Base-by-base conservation (phyloP, 2,888 invertebrate species). In the Dendrolimus pini region DNA sequence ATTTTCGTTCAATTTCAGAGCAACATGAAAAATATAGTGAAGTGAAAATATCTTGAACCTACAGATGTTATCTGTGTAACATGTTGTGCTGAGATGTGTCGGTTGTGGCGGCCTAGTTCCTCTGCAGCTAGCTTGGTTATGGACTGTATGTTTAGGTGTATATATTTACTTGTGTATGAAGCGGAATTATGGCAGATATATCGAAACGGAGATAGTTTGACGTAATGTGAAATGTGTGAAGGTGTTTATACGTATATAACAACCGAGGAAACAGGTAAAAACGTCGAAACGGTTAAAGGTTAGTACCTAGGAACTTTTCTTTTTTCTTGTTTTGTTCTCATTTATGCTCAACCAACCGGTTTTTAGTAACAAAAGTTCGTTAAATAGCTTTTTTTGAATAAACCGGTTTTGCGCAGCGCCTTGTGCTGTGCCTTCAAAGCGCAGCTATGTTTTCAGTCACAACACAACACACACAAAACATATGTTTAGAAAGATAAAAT, bases 81-180 rank as follows among this genome's bases (percentile, higher is more conserved):
- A 56, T 59, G 53, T 12, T 7, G 42, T 58, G 41, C 55, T 3
- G 30, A 30, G 53, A 61, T 52, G 62, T 58, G 65, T 56, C 57
- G 54, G 58, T 18, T 55, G 56, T 54, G 58, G 55, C 66, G 61
- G 59, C 64, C 66, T 61, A 62, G 60, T 61, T 68, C 59, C 60
- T 52, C 58, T 2, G 47, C 47, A 12, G 12, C 47, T 47, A 47
- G 47, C 47, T 47, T 30, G 30, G 12, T 47, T 47, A 12, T 47
- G 12, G 47, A 47, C 12, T 47, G 2, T 47, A 47, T 47, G 3
- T 30, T 30, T 47, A 47, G 47, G 9, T 47, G 9, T 12, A 47
- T 8, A 47, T 47, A 47, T 47, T 47, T 47, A 12, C 10, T 47
- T 47, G 12, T 47, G 47, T 47, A 47, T 47, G 12, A 30, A 30